A percentile compares a stretch with the other conserved stretches of the same genome.
Evolutionary conservation across 1,140 invertebrate species (phyloP).

Genomic region (Zaprionus taronus): DNA sequence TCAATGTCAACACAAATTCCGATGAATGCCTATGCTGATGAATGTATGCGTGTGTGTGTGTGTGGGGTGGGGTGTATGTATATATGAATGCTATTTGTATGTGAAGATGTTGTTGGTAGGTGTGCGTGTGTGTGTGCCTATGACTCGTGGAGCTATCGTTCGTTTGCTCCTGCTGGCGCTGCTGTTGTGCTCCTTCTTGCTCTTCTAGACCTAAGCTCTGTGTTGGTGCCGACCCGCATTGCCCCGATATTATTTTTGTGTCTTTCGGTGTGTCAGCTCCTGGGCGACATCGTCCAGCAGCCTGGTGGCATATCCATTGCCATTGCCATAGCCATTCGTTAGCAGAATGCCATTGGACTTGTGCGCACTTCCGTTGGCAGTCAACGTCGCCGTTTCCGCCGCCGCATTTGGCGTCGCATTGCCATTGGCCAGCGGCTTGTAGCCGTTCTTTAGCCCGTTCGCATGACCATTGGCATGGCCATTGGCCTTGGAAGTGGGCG

Average conservation of each 20-base stretch:
- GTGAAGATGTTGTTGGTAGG: conserved; percentile 5
- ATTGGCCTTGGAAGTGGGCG: conserved; percentile 53
- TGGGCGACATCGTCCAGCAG: conserved; percentile 67
- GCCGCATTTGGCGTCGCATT: conserved; percentile 25
- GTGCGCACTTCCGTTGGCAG: conserved; percentile 47
- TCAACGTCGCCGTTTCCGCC: conserved; percentile 8
- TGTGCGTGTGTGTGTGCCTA: conserved; percentile 50
- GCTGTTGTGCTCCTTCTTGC: conserved; percentile 29
- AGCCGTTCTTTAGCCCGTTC: conserved; percentile 67
- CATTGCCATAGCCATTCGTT: conserved; percentile 49
- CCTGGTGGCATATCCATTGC: conserved; percentile 57
- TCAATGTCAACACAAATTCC: conserved; percentile 39
- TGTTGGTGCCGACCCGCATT: conserved; percentile 66
- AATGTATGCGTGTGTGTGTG: conserved; percentile 25
- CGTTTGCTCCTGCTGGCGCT: conserved; percentile 49
- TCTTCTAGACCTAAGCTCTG: conserved; percentile 57
- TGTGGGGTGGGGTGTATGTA: conserved; percentile 33
- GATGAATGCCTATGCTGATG: conserved; percentile 21
- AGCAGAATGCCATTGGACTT: conserved; percentile 46
- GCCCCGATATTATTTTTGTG: conserved; percentile 79
- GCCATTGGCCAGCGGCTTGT: conserved; percentile 60
- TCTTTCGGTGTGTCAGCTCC: conserved; percentile 78
- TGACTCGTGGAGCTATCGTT: conserved; percentile 61
- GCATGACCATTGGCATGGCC: conserved; percentile 64
- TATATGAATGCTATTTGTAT: conserved; percentile 13